Evolutionary conservation across 2,113 vertebrate species (phyloP).

Genomic region (Pseudopodoces humilis): DNA sequence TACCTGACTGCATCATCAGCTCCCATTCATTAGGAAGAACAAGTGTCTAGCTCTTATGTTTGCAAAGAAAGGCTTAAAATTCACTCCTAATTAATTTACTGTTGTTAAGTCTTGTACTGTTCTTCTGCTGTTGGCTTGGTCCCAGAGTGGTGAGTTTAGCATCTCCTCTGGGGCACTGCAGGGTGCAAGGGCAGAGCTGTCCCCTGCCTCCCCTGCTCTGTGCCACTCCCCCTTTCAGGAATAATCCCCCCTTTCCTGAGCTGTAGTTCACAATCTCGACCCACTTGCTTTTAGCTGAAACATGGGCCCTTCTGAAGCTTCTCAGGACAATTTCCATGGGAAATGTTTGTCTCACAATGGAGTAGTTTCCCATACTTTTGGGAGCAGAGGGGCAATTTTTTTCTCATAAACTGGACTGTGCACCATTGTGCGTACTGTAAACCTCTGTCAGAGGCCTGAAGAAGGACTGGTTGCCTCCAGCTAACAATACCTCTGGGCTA

Average conservation of each 20-base stretch:
- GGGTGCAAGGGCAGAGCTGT: neutral
- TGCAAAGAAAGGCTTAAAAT: neutral
- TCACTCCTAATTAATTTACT: neutral
- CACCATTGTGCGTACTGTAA: constrained; percentile 59
- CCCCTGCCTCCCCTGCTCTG: neutral
- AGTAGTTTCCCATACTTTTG: constrained; percentile 28
- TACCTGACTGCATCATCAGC: neutral
- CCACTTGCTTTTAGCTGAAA: constrained; percentile 4
- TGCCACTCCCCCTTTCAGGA: neutral
- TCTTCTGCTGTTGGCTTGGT: neutral
- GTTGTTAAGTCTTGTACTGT: neutral
- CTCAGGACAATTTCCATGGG: constrained; percentile 47
- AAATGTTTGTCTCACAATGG: constrained; percentile 30
- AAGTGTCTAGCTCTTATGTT: neutral
- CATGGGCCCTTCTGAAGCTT: neutral
- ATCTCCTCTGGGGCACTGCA: neutral
- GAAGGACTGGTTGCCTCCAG: constrained; percentile 33
- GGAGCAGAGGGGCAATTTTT: constrained; percentile 42
- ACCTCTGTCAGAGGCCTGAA: constrained; percentile 48
- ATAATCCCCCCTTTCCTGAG: neutral
- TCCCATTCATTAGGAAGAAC: neutral
- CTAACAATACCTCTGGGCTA: constrained; percentile 61
- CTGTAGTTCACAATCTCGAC: neutral
- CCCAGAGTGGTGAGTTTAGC: neutral
- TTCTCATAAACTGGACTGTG: constrained; percentile 53